Percentiles rank a stretch among this genome's conserved stretches.
Evolutionary conservation across 2,113 vertebrate species (phyloP).

Genomic region (Oxygymnocypris stewartii): DNA sequence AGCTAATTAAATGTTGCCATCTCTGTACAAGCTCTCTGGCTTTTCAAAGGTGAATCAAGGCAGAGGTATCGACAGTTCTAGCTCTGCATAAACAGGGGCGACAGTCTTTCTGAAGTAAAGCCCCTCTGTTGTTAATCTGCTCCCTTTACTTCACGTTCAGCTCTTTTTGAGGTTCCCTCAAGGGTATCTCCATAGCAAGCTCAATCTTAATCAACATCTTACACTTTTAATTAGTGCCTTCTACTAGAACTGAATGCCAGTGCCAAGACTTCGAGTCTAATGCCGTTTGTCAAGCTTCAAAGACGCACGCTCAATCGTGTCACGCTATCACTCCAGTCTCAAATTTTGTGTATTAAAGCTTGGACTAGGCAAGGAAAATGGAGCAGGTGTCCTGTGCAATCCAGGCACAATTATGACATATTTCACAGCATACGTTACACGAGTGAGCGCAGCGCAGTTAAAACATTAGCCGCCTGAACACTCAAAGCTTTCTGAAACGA

Average conservation of each 20-base stretch:
- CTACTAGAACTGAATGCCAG: neutral
- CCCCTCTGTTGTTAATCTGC: constrained; percentile 32
- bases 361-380: neutral
- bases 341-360: constrained; percentile 5
- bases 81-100: constrained; percentile 11
- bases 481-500: neutral
- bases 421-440: constrained; percentile 16
- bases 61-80: constrained; percentile 34
- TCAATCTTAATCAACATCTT: constrained; percentile 37
- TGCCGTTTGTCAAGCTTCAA: constrained; percentile 20
- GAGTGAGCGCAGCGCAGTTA: constrained; percentile 30
- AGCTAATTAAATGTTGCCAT: constrained; percentile 54
- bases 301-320: neutral
- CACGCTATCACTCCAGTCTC: neutral
- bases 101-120: constrained; percentile 31
- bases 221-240: constrained; percentile 38
- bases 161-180: constrained; percentile 5
- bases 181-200: neutral
- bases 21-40: constrained; percentile 42
- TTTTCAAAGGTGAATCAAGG: constrained; percentile 38
- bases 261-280: constrained; percentile 9
- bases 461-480: constrained; percentile 40
- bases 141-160: constrained; percentile 13
- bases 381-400: constrained; percentile 22
- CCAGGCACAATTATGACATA: constrained; percentile 32